Conservation (phyloP, 1,140 invertebrate genomes). For the Nylanderia fulva region DNA sequence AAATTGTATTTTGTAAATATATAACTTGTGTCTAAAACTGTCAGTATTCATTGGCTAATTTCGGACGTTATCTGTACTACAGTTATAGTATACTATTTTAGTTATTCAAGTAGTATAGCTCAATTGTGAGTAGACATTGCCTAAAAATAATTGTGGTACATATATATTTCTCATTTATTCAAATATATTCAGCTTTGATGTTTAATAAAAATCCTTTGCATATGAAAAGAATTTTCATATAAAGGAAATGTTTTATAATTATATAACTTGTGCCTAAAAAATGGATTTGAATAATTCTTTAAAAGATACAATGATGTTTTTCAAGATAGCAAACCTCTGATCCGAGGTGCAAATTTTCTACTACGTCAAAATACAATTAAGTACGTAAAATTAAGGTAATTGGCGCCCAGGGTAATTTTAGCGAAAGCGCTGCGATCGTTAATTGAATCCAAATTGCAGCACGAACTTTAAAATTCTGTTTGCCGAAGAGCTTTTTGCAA, state of each 20-base stretch:
- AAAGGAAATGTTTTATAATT: neutral
- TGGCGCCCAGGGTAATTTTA: slow-evolving; percentile 46
- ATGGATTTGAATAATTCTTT: neutral
- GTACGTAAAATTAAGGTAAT: slow-evolving; percentile 56
- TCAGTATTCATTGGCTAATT: no score
- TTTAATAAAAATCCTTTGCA: neutral
- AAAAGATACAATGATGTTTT: slow-evolving; percentile 1
- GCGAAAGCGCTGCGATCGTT: slow-evolving; percentile 49
- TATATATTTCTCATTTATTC: neutral
- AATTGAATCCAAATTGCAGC: slow-evolving; percentile 61
- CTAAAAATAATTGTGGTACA: neutral
- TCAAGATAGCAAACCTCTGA: slow-evolving; percentile 17
- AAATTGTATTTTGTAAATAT: no score
- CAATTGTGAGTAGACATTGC: neutral
- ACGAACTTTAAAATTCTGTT: slow-evolving; percentile 58
- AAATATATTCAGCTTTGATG: neutral
- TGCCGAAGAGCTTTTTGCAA: slow-evolving; percentile 56
- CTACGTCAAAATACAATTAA: slow-evolving; percentile 42
- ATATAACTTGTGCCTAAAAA: neutral
- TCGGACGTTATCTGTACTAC: no score
- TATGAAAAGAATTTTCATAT: neutral
- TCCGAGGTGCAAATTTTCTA: slow-evolving; percentile 45
- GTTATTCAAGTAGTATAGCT: no score
- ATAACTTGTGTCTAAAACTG: no score
- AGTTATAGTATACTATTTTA: no score